These are phyloP conservation scores for Timandra comae DNA, from an alignment of 2,888 invertebrate genomes.

Conservation along the genomic window DNA sequence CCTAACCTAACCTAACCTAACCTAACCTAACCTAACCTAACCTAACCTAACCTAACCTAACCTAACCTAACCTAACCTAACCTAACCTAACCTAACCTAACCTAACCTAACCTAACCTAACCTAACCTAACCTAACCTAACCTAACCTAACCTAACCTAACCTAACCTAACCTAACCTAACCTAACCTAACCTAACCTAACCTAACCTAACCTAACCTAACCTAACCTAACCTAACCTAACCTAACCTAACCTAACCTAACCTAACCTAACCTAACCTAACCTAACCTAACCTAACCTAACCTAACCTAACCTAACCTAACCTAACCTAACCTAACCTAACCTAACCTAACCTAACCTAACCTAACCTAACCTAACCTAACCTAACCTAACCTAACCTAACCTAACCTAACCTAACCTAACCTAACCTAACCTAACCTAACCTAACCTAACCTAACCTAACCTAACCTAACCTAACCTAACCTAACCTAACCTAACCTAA, in stretches of 20 bases:
- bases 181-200: slow-evolving; percentile 11
- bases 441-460: slow-evolving; percentile 12
- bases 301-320: slow-evolving; percentile 1
- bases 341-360: slow-evolving; percentile 13
- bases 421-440: slow-evolving; percentile 12
- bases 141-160: slow-evolving; percentile 12
- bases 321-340: slow-evolving; percentile 10
- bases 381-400: slow-evolving; percentile 12
- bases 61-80: slow-evolving; percentile 10
- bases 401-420: slow-evolving; percentile 12
- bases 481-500: slow-evolving; percentile 13
- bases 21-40: slow-evolving; percentile 10
- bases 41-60: slow-evolving; percentile 10
- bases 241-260: slow-evolving; percentile 7
- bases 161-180: slow-evolving; percentile 9
- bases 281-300: slow-evolving; percentile 8
- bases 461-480: slow-evolving; percentile 12
- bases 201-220: slow-evolving; percentile 10
- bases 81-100: slow-evolving; percentile 9
- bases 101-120: slow-evolving; percentile 12
- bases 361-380: slow-evolving; percentile 10
- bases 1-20: slow-evolving; percentile 9
- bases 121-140: slow-evolving; percentile 14
- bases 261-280: slow-evolving; percentile 11
- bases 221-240: slow-evolving; percentile 10